phyloP scores from a whole-genome alignment of 2,888 invertebrate genomes.

The Atethmia centrago region DNA sequence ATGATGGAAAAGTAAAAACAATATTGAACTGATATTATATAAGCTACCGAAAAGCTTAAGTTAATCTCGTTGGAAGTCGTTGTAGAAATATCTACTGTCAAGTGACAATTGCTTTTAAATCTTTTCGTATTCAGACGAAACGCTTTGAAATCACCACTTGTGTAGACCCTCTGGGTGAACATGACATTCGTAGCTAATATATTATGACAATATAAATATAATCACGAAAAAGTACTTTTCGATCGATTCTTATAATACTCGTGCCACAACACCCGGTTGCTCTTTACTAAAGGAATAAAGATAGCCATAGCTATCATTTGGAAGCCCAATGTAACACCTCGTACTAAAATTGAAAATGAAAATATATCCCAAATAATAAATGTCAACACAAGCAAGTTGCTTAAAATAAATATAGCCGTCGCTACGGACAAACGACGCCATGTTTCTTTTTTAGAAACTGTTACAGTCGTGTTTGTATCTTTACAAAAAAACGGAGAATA shows the following conservation, averaged over 20 bases:
- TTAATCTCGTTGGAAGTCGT: too few relatives aligned
- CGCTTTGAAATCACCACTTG: too few relatives aligned
- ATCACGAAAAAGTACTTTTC: too few relatives aligned
- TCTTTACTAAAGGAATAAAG: slow-evolving; percentile 29
- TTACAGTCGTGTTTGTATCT: background rate
- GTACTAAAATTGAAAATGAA: background rate
- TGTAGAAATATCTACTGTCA: too few relatives aligned
- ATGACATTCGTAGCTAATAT: background rate
- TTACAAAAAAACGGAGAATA: too few relatives aligned
- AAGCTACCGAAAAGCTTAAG: too few relatives aligned
- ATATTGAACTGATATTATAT: too few relatives aligned
- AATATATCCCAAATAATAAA: slow-evolving; percentile 33
- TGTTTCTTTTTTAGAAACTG: slow-evolving; percentile 7
- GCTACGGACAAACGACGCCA: slow-evolving; percentile 20
- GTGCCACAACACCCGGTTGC: slow-evolving; percentile 24
- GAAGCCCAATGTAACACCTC: slow-evolving; percentile 20
- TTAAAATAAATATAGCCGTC: slow-evolving; percentile 24
- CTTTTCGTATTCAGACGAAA: too few relatives aligned
- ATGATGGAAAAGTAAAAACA: too few relatives aligned
- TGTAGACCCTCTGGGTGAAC: background rate
- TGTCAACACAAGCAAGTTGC: slow-evolving; percentile 25
- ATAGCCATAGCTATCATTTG: slow-evolving; percentile 15
- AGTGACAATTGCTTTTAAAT: too few relatives aligned
- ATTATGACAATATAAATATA: background rate
- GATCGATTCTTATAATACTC: background rate